Evolutionary conservation across 2,888 invertebrate genomes (phyloP), one percentile per base, ranked within the genome.

Genomic region (Cheilosia pagana): DNA sequence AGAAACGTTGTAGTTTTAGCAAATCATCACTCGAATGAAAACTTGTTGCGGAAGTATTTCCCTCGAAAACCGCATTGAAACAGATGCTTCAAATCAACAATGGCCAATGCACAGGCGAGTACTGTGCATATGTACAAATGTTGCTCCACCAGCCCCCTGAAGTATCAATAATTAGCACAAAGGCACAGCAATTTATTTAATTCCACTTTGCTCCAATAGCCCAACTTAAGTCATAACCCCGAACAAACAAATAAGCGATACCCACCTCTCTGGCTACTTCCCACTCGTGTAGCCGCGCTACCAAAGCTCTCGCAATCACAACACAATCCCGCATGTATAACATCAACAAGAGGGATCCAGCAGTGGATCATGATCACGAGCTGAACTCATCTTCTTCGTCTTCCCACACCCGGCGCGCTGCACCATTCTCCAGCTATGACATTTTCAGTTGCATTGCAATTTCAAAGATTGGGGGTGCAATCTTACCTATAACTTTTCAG

Each of bases 271-370:
- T 67, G 16, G 45, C 65, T 70, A 41, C 60, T 68, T 39, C 83
- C 83, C 83, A 83, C 83, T 82, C 77, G 63, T 12, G 16, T 62
- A 68, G 74, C 63, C 19, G 71, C 10, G 72, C 67, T 79, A 28
- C 35, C 50, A 67, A 82, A 45, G 50, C 50, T 68, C 65, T 83
- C 74, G 48, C 83, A 76, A 85, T 81, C 71, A 67, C 50, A 76
- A 76, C 85, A 79, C 85, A 67, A 76, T 81, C 60, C 81, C 75
- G 70, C 75, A 60, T 85, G 81, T 85, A 81, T 35, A 81, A 85
- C 85, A 85, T 85, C 52, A 55, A 60, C 72, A 57, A 14, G 25
- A 65, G 55, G 62, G 62, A 81, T 71, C 65, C 60, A 60, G 35
- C 35, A 12, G 10, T 12, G 35, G 35, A 35, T 35, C 35, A 35